A percentile compares a stretch with the other conserved stretches of the same genome.
These are phyloP conservation scores for Meiosimyza decipiens DNA, from an alignment of 2,888 invertebrate species.

Conservation along the genomic window DNA sequence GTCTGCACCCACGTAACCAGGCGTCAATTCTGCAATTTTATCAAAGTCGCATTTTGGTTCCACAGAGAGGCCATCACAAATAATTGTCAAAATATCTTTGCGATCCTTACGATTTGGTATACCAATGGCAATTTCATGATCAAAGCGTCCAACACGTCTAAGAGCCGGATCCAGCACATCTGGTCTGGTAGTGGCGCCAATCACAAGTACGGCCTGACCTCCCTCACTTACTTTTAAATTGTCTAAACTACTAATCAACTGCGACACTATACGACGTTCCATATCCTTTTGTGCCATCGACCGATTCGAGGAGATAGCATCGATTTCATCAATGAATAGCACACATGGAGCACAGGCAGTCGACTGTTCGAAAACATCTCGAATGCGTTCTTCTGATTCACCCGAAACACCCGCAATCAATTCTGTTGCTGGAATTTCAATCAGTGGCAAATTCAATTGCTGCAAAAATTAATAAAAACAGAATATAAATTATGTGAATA, in stretches of 20 bases:
- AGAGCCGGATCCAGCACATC: conserved; percentile 93
- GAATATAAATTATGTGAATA: background rate
- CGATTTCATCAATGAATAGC: conserved; percentile 96
- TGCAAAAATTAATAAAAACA: conserved; percentile 53
- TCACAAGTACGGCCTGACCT: conserved; percentile 73
- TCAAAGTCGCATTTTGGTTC: conserved; percentile 77
- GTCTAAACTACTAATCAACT: conserved; percentile 90
- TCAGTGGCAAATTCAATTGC: conserved; percentile 85
- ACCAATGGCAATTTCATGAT: conserved; percentile 92
- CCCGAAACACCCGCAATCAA: conserved; percentile 95
- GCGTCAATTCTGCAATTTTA: conserved; percentile 84
- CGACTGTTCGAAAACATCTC: conserved; percentile 91
- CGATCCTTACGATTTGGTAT: conserved; percentile 90
- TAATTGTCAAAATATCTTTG: conserved; percentile 78
- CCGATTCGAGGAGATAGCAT: conserved; percentile 92
- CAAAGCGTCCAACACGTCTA: conserved; percentile 91
- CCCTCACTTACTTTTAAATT: conserved; percentile 67
- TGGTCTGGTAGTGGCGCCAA: conserved; percentile 96
- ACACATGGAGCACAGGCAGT: conserved; percentile 83
- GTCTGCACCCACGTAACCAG: conserved; percentile 97
- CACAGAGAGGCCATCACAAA: conserved; percentile 79
- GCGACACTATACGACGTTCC: conserved; percentile 95
- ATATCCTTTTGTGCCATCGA: conserved; percentile 93
- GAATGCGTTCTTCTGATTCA: conserved; percentile 92
- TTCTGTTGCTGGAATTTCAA: conserved; percentile 92